Evolutionary conservation across 2,113 vertebrate genomes (phyloP).

Genomic region (Gopherus flavomarginatus): DNA sequence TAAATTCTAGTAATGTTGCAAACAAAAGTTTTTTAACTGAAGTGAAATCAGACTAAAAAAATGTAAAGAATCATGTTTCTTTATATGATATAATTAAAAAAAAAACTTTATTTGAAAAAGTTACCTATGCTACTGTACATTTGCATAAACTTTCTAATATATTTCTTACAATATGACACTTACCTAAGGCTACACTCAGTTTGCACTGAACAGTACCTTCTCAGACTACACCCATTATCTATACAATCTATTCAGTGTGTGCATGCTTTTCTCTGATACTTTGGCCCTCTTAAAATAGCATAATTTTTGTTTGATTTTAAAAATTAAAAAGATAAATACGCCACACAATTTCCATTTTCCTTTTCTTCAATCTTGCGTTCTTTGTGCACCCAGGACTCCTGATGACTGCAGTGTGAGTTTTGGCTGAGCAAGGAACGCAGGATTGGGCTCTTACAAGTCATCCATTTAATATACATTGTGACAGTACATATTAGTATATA

Average conservation of each 20-base stretch:
- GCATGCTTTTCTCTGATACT: neutral
- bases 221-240: neutral
- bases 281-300: neutral
- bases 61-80: neutral
- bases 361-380: neutral
- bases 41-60: neutral
- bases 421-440: neutral
- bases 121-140: neutral
- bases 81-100: neutral
- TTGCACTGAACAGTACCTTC: neutral
- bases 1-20: neutral
- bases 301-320: neutral
- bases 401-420: neutral
- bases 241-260: neutral
- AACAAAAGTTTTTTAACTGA: neutral
- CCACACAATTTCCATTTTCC: neutral
- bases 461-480: neutral
- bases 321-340: neutral
- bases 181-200: neutral
- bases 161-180: neutral
- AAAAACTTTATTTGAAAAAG: neutral
- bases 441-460: neutral
- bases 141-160: neutral
- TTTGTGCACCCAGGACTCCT: neutral
- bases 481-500: neutral